phyloP scores from a whole-genome alignment of 2,797 vertebrate genomes.

The Adelosebastes latens region DNA sequence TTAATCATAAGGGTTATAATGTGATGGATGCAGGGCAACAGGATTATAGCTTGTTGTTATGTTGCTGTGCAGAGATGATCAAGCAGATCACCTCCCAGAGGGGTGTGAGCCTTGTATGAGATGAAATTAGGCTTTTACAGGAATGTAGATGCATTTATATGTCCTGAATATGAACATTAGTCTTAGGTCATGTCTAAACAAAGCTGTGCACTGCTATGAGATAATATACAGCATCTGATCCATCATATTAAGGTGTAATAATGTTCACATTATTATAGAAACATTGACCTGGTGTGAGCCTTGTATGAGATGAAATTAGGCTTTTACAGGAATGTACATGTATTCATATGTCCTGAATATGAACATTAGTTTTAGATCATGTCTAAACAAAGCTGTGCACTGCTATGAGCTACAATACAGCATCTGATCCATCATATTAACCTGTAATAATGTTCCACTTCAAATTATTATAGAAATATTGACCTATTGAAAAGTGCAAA shows the following conservation, averaged over 20 bases:
- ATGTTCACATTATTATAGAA: background rate
- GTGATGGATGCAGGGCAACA: background rate
- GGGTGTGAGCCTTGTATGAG: background rate
- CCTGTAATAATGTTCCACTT: background rate
- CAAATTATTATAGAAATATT: background rate
- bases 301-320: too few relatives aligned
- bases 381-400: background rate
- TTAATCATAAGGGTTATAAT: background rate
- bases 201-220: background rate
- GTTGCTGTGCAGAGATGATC: constrained; percentile 1
- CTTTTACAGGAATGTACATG: background rate
- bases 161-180: too few relatives aligned
- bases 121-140: background rate
- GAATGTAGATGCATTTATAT: constrained; percentile 18
- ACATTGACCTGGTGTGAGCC: too few relatives aligned
- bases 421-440: background rate
- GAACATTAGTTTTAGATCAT: too few relatives aligned
- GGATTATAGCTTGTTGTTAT: background rate
- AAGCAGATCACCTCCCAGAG: constrained; percentile 15
- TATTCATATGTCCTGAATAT: background rate
- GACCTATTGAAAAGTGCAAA: background rate
- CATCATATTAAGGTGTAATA: background rate
- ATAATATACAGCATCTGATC: background rate
- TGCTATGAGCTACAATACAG: background rate
- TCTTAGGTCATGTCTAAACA: background rate